phyloP scores from a whole-genome alignment of 2,113 vertebrate genomes.

The Passer montanus region DNA sequence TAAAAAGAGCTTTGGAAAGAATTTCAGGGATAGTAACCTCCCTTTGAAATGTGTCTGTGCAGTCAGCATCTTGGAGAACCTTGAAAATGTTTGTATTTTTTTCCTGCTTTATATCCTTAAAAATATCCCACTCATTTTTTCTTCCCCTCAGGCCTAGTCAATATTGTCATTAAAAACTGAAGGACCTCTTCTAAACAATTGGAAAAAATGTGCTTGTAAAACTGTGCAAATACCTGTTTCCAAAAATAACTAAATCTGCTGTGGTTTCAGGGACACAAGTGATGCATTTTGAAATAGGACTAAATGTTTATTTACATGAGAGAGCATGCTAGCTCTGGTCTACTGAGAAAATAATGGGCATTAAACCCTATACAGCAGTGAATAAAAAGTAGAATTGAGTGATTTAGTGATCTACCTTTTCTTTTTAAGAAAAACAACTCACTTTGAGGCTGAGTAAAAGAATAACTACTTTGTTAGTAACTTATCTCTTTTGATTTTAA shows the following conservation, averaged over 20 bases:
- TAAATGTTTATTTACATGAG: slow-evolving; percentile 33
- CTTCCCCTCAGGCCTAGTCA: neutral
- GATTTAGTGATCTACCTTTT: neutral
- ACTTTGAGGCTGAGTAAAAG: neutral
- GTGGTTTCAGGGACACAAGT: neutral
- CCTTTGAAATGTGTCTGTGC: neutral
- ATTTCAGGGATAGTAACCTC: neutral
- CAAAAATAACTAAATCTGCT: neutral
- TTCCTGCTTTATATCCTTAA: neutral
- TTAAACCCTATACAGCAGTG: neutral
- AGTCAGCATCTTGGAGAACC: accelerated
- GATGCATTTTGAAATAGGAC: slow-evolving; percentile 11
- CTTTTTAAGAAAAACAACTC: neutral
- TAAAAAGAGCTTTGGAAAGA: neutral
- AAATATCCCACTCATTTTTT: neutral
- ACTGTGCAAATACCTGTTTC: neutral
- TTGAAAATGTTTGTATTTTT: neutral
- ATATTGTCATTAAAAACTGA: neutral
- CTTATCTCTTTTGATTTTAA: neutral
- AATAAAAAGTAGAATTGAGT: neutral
- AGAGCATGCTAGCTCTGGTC: neutral
- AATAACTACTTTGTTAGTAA: neutral
- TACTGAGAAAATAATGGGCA: neutral
- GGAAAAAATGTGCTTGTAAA: neutral
- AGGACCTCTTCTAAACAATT: neutral